Conservation (phyloP, 2,113 vertebrate species). For the Percina caprodes region DNA sequence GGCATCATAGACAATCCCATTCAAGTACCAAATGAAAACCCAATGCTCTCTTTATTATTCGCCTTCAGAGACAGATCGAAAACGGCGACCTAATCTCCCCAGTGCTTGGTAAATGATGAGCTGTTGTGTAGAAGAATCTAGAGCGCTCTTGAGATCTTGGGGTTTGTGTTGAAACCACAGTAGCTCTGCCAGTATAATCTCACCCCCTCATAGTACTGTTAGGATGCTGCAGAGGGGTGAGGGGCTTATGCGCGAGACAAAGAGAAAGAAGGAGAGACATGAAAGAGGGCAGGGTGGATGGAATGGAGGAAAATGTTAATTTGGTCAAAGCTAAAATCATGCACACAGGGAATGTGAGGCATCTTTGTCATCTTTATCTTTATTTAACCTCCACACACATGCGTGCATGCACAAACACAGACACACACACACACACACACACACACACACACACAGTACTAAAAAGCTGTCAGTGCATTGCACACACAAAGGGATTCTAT, state of each 20-base stretch:
- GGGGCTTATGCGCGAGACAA: neutral
- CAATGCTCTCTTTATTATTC: slow-evolving; percentile 30
- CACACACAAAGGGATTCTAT: slow-evolving; percentile 51
- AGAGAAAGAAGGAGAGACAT: neutral
- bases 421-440: slow-evolving; percentile 5
- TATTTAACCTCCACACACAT: neutral
- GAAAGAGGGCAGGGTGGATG: neutral
- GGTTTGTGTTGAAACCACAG: slow-evolving; percentile 33
- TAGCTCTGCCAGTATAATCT: slow-evolving; percentile 34
- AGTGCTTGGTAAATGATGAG: slow-evolving; percentile 30
- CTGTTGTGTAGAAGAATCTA: slow-evolving; percentile 49
- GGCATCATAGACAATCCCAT: slow-evolving; percentile 20
- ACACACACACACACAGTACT: slow-evolving; percentile 30
- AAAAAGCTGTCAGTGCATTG: slow-evolving; percentile 23
- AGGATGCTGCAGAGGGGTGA: neutral
- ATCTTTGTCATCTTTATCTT: slow-evolving; percentile 6
- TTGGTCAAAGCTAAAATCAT: slow-evolving; percentile 31
- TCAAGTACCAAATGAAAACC: slow-evolving; percentile 42
- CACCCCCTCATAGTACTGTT: slow-evolving; percentile 2
- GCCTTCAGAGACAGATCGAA: slow-evolving; percentile 32
- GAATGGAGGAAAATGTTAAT: slow-evolving; percentile 18
- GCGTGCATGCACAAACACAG: neutral
- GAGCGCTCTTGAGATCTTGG: slow-evolving; percentile 31
- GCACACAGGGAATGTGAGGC: slow-evolving; percentile 29
- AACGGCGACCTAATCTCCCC: slow-evolving; percentile 29